Base-by-base conservation (phyloP, 2,113 vertebrate species). In the Phrynocephalus versicolor region DNA sequence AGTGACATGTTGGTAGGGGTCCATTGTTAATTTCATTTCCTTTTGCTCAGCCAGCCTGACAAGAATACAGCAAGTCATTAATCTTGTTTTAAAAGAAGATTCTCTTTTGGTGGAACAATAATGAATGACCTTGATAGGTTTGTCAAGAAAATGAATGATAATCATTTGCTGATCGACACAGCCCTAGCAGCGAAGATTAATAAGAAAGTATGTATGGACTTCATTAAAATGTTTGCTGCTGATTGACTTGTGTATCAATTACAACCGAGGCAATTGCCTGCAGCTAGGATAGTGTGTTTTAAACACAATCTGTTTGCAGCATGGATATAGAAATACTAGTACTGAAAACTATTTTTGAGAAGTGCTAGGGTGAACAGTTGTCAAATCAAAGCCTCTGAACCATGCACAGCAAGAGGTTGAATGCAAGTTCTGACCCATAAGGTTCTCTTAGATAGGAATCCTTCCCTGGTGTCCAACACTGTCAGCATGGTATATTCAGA, bases 21-120 rank as follows among this genome's bases (percentile, higher is more conserved):
- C 92, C 89, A 37, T 88, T 95, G 94, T 94, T 94, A 95, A 94
- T 95, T 94, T 94, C 92, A 93, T 94, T 95, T 95, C 94, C 92
- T 93, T 93, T 90, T 90, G 92, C 92, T 94, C 92, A 95, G 88
- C 88, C 91, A 93, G 87, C 83, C 91, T 90, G 91, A 92, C 91
- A 89, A 94, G 91, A 90, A 64, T 67, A 87, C 88, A 85, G 70
- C 58, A 83, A 8, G 87, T 90, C 93, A 95, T 95, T 93, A 93
- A 95, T 95, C 94, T 94, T 91, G 88, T 91, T 93, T 93, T 94
- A 91, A 93, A 92, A 91, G 91, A 94, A 88, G 85, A 92, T 91
- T 27, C 33, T 57, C 71, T 64, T 89, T 91, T 84, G 90, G 89
- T 87, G 0, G 87, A 93, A 90, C 85, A 89, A 89, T 93, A 95